A percentile compares a stretch with the other conserved stretches of the same genome.
phyloP scores from a whole-genome alignment of 2,797 vertebrate species.

The Chromobotia macracanthus region DNA sequence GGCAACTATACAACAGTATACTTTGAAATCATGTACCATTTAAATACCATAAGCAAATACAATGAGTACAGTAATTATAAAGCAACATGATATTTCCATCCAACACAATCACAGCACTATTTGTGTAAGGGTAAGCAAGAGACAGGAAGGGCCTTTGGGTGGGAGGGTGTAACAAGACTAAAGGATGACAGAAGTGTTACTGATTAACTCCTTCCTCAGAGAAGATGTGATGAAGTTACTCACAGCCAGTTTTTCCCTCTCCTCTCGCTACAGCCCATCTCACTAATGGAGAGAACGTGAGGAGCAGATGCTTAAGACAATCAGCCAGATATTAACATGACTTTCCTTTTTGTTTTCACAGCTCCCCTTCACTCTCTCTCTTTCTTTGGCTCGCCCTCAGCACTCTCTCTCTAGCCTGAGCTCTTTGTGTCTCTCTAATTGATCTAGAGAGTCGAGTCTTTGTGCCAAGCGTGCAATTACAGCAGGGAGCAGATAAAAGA shows the following conservation, averaged over 20 bases:
- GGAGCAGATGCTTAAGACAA: slow-evolving; percentile 46
- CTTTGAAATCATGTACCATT: no score
- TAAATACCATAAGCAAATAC: no score
- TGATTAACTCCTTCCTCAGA: not conserved
- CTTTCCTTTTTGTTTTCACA: slow-evolving; percentile 44
- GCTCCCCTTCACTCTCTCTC: slow-evolving; percentile 18
- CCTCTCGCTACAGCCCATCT: slow-evolving; percentile 17
- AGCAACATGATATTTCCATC: no score
- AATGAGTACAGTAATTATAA: no score
- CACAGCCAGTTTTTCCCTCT: not conserved
- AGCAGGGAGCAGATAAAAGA: slow-evolving; percentile 47
- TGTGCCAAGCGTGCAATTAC: slow-evolving; percentile 60
- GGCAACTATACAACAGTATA: no score
- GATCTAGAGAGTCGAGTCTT: slow-evolving; percentile 54
- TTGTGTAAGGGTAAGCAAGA: no score
- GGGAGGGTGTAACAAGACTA: not conserved
- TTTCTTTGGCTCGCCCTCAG: slow-evolving; percentile 1
- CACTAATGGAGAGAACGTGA: slow-evolving; percentile 48
- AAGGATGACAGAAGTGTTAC: not conserved
- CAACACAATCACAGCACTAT: no score
- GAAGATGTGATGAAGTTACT: not conserved
- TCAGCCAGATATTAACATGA: slow-evolving; percentile 37
- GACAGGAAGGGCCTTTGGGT: no score
- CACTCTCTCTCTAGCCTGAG: slow-evolving; percentile 32
- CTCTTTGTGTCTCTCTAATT: slow-evolving; percentile 58